A percentile compares a stretch with the other conserved stretches of the same genome.
Evolutionary conservation across 1,140 invertebrate species (phyloP).

Genomic region (Leptinotarsa texana): DNA sequence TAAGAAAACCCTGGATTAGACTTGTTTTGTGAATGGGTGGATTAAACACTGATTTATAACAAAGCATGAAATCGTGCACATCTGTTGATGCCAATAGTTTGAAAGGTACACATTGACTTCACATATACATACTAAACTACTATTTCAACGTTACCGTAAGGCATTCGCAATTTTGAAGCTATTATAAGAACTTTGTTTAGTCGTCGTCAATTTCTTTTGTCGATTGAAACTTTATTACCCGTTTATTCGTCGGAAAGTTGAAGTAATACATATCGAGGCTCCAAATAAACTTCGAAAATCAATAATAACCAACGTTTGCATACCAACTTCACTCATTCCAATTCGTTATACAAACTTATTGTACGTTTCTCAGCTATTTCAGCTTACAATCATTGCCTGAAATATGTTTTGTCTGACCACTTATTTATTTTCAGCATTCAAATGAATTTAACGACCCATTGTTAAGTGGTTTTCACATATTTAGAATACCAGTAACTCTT

Average conservation of each 20-base stretch:
- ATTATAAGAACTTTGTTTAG: not conserved
- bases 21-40: too few relatives aligned
- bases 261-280: not conserved
- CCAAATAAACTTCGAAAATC: slow-evolving; percentile 12
- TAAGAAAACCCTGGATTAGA: too few relatives aligned
- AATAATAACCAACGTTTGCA: not conserved
- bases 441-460: not conserved
- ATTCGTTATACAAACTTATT: not conserved
- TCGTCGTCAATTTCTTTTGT: slow-evolving; percentile 13
- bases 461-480: not conserved
- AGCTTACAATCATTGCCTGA: not conserved
- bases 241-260: slow-evolving; percentile 19
- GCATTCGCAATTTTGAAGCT: not conserved
- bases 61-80: too few relatives aligned
- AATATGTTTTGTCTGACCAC: not conserved
- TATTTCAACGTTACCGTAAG: too few relatives aligned
- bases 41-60: too few relatives aligned
- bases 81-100: too few relatives aligned
- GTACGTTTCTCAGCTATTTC: not conserved
- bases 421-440: not conserved
- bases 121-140: too few relatives aligned
- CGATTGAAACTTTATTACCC: slow-evolving; percentile 12
- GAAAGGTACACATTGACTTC: too few relatives aligned
- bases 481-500: not conserved
- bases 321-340: not conserved